Percentiles rank a stretch among this genome's conserved stretches.
These are phyloP conservation scores for Drosophila lini DNA, from an alignment of 1,140 invertebrate genomes.

Conservation along the genomic window DNA sequence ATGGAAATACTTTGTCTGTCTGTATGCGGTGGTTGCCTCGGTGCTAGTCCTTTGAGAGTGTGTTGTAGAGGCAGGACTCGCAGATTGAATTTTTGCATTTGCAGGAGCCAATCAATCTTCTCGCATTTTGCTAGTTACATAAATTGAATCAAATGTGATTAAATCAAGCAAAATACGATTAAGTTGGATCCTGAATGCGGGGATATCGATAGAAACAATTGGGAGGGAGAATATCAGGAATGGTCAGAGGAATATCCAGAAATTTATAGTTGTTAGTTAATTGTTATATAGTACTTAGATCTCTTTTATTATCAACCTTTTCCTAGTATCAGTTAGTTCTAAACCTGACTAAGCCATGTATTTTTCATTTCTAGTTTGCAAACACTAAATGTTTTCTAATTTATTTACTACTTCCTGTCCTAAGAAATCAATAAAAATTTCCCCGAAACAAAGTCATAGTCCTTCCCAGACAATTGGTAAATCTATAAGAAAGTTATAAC, in stretches of 20 bases:
- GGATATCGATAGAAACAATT: neutral
- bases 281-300: too few relatives aligned
- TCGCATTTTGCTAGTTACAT: conserved; percentile 7
- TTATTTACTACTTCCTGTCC: conserved; percentile 3
- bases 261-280: too few relatives aligned
- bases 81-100: conserved; percentile 45
- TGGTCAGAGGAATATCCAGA: neutral
- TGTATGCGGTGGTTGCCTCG: neutral
- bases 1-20: conserved; percentile 41
- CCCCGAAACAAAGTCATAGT: neutral
- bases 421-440: neutral
- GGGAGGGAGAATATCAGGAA: neutral
- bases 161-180: conserved; percentile 22
- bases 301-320: neutral
- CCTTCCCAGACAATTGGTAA: conserved; percentile 13
- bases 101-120: conserved; percentile 38
- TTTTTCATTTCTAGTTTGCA: too few relatives aligned
- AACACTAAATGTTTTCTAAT: neutral
- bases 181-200: neutral
- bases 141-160: conserved; percentile 46
- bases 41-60: conserved; percentile 25
- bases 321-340: neutral
- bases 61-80: conserved; percentile 4
- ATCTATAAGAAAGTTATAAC: conserved; percentile 46
- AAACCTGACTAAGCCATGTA: too few relatives aligned